Percentiles rank a stretch among this genome's conserved stretches.
These are phyloP conservation scores for Trisateles emortualis DNA, from an alignment of 2,888 invertebrate genomes.

Conservation along the genomic window DNA sequence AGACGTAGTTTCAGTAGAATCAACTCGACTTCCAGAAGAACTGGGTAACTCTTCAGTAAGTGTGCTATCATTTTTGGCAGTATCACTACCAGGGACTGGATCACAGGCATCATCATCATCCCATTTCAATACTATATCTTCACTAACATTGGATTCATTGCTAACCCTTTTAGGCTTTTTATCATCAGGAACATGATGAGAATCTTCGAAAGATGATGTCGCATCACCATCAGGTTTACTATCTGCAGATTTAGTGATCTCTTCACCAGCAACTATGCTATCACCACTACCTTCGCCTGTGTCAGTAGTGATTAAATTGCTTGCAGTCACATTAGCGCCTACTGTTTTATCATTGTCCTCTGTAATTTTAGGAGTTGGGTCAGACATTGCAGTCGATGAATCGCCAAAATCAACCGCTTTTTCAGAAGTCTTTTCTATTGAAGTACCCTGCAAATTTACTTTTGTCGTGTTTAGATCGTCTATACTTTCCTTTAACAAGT, in stretches of 20 bases:
- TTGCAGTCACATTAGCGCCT: not conserved
- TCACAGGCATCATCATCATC: constrained; percentile 67
- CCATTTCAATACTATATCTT: constrained; percentile 60
- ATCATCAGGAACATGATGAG: too few relatives aligned
- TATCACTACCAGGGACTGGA: constrained; percentile 11
- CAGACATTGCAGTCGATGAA: not conserved
- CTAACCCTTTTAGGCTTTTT: not conserved
- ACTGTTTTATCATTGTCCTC: not conserved
- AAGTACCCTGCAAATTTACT: not conserved
- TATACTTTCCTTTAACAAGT: not conserved
- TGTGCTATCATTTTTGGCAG: not conserved
- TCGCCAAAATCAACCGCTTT: not conserved
- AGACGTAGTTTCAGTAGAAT: not conserved
- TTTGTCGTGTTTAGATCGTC: not conserved
- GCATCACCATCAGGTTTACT: not conserved
- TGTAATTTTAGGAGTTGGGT: not conserved
- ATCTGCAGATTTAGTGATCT: not conserved
- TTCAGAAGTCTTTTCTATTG: not conserved
- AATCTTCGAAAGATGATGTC: too few relatives aligned
- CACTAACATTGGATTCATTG: not conserved
- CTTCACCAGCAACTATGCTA: not conserved
- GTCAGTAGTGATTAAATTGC: not conserved
- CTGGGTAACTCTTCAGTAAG: not conserved
- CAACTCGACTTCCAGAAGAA: not conserved
- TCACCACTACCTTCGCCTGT: not conserved